Base-by-base conservation (phyloP, 2,113 vertebrate genomes). In the Cyanistes caeruleus region DNA sequence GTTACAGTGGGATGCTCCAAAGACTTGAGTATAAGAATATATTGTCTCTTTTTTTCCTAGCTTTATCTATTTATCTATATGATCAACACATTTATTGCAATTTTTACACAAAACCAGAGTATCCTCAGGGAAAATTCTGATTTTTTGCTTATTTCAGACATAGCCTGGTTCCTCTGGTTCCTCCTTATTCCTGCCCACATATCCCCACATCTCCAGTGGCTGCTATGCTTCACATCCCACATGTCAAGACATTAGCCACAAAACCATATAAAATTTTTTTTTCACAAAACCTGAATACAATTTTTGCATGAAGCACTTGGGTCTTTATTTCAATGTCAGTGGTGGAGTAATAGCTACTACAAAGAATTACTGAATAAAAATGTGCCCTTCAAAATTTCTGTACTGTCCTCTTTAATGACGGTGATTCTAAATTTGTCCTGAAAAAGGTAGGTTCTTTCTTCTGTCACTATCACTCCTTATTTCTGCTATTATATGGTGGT, bases 201-300 rank as follows among this genome's bases (percentile, higher is more conserved):
- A 39, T n/a, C 15, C 4, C 22, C 68, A 1, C 4, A 76, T 37
- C 28, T 68, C 23, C 52, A 72, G 19, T 17, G 11, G 3, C n/a
- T 83, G 25, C 35, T 68, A 11, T 1, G 3, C 13, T 22, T 62
- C 56, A n/a, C 11, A 74, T 4, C 14, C 15, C 1, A 1, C 13
- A 30, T 0, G 0, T n/a, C 9, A 68, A 25, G 13, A 20, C 4
- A 7, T 55, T 7, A 55, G 2, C 19, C 8, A 21, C 60, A 27
- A 60, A 16, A 4, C 3, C 7, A 37, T 20, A 22, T 39, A 39
- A 39, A 39, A 12, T 39, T 39, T 37, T 39, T 39, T 39, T 39
- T 39, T 39, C 39, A 39, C 11, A 39, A 39, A 81, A 9, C 7
- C 2, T 28, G 23, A 43, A 58, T 20, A 11, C 60, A 23, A 13